phyloP scores from a whole-genome alignment of 1,140 invertebrate species.

The Eueides isabella region DNA sequence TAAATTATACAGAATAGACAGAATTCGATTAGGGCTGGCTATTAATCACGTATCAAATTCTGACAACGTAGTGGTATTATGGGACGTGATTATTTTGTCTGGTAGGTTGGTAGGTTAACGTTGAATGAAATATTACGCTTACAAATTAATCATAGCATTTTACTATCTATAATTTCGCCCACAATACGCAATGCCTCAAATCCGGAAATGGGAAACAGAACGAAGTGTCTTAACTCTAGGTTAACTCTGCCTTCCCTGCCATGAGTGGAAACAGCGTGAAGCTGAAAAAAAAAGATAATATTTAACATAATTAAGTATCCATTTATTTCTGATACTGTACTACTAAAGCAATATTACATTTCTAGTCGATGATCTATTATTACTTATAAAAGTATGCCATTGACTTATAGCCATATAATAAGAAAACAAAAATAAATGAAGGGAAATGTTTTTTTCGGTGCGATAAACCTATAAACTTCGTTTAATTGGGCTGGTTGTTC shows the following conservation, averaged over 20 bases:
- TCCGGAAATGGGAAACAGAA: too few species aligned
- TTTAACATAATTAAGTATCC: too few species aligned
- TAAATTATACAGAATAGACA: not conserved
- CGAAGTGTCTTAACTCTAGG: too few species aligned
- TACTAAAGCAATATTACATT: not conserved
- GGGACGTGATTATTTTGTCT: not conserved
- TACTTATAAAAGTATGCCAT: not conserved
- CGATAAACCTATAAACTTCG: not conserved
- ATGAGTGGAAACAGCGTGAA: too few species aligned
- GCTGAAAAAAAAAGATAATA: not conserved
- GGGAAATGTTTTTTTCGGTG: not conserved
- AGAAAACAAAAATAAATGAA: not conserved
- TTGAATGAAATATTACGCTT: not conserved
- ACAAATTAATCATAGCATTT: not conserved
- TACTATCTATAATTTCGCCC: not conserved
- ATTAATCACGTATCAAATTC: not conserved
- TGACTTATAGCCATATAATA: not conserved
- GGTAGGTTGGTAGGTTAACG: not conserved
- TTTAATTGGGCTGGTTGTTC: not conserved
- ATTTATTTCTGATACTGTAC: too few species aligned
- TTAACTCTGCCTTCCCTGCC: too few species aligned
- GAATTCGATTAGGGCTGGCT: not conserved
- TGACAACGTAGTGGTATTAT: not conserved
- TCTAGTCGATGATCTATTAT: not conserved
- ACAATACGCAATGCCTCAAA: too few species aligned